Evolutionary conservation across 2,113 vertebrate genomes (phyloP).

Genomic region (Eleginops maclovinus): DNA sequence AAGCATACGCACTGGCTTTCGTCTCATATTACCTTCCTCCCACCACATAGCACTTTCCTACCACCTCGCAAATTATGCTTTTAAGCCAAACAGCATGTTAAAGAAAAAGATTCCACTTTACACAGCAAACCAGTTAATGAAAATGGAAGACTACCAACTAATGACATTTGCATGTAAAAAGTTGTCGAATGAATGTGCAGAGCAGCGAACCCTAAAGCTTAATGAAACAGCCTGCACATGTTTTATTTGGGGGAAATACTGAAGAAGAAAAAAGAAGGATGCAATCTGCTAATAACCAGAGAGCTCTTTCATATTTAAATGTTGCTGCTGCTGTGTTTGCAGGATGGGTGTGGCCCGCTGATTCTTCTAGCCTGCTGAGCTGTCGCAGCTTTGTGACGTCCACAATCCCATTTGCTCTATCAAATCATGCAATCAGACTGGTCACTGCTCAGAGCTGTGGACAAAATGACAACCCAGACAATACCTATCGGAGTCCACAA

Average conservation of each 20-base stretch:
- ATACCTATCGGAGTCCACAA: conserved; percentile 32
- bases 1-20: conserved; percentile 64
- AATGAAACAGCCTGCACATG: conserved; percentile 53
- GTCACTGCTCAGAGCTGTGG: conserved; percentile 41
- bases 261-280: conserved; percentile 55
- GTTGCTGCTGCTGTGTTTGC: conserved; percentile 56
- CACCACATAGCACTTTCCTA: conserved; percentile 65
- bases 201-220: conserved; percentile 37
- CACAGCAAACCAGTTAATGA: conserved; percentile 60
- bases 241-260: conserved; percentile 54
- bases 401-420: conserved; percentile 61
- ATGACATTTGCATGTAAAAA: conserved; percentile 66
- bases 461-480: conserved; percentile 55
- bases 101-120: conserved; percentile 68
- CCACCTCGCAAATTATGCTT: conserved; percentile 74
- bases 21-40: conserved; percentile 76
- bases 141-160: conserved; percentile 59
- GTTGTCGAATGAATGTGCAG: conserved; percentile 49
- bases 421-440: conserved; percentile 54
- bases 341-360: conserved; percentile 73
- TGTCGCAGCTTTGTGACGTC: conserved; percentile 75
- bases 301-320: conserved; percentile 79
- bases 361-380: conserved; percentile 73
- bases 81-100: conserved; percentile 62
- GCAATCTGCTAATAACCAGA: conserved; percentile 75